Evolutionary conservation across 2,888 invertebrate species (phyloP).

Genomic region (Herminia tarsipennalis): DNA sequence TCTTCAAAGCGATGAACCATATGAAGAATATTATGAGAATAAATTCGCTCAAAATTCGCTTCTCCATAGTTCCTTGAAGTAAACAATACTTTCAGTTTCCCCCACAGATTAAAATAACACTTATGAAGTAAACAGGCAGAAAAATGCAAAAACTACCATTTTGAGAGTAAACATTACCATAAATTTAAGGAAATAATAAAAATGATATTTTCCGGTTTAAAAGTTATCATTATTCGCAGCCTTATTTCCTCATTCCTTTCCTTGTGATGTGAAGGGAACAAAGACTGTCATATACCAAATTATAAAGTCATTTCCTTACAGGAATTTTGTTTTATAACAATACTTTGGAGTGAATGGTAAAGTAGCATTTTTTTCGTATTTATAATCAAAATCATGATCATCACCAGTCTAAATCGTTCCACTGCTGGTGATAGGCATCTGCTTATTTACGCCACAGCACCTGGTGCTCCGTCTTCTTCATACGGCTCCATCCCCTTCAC

Average conservation of each 20-base stretch:
- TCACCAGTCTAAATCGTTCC: not conserved
- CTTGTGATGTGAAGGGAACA: slow-evolving; percentile 5
- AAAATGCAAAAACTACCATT: slow-evolving; percentile 26
- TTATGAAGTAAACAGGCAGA: slow-evolving; percentile 24
- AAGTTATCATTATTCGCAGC: slow-evolving; percentile 23
- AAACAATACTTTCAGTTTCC: too few relatives aligned
- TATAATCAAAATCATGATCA: too few relatives aligned
- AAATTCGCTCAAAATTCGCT: too few relatives aligned
- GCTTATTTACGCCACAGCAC: too few relatives aligned
- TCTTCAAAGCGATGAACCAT: too few relatives aligned
- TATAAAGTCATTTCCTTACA: slow-evolving; percentile 4
- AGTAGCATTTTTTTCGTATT: too few relatives aligned
- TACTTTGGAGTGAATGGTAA: too few relatives aligned
- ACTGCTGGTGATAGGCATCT: not conserved
- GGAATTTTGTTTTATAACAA: not conserved
- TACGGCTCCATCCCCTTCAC: not conserved
- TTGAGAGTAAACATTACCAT: slow-evolving; percentile 32
- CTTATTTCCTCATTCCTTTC: slow-evolving; percentile 9
- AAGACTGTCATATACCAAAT: slow-evolving; percentile 1
- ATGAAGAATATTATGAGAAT: too few relatives aligned
- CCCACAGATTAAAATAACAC: too few relatives aligned
- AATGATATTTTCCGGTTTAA: slow-evolving; percentile 31
- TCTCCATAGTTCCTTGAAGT: too few relatives aligned
- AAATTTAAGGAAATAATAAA: slow-evolving; percentile 32
- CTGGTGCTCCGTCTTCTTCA: not conserved